These are phyloP conservation scores for Scophthalmus maximus DNA, from an alignment of 2,113 vertebrate genomes.

Conservation along the genomic window DNA sequence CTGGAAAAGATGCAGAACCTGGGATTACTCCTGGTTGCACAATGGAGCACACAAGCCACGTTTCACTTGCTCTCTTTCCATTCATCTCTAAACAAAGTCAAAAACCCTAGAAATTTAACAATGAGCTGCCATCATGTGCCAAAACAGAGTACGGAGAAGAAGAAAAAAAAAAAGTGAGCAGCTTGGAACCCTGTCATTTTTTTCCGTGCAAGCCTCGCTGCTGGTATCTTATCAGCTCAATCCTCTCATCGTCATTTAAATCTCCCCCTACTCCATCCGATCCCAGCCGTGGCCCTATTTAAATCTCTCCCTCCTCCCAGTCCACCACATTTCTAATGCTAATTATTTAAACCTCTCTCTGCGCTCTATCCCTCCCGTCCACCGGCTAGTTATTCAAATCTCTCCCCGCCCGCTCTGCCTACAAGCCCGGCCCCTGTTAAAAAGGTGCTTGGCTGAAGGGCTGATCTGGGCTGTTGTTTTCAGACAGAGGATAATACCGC, in stretches of 20 bases:
- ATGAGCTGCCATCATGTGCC: slow-evolving; percentile 62
- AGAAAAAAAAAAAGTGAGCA: slow-evolving; percentile 63
- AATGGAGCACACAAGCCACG: slow-evolving; percentile 39
- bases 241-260: slow-evolving; percentile 79
- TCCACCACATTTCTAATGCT: slow-evolving; percentile 79
- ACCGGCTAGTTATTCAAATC: slow-evolving; percentile 80
- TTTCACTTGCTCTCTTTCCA: slow-evolving; percentile 51
- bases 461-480: slow-evolving; percentile 70
- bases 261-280: slow-evolving; percentile 75
- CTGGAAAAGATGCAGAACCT: slow-evolving; percentile 18
- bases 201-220: slow-evolving; percentile 48
- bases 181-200: slow-evolving; percentile 68
- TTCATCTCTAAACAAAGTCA: slow-evolving; percentile 47
- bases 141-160: slow-evolving; percentile 54
- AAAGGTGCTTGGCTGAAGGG: slow-evolving; percentile 76
- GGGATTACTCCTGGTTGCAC: slow-evolving; percentile 42
- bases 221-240: slow-evolving; percentile 74
- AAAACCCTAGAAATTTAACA: slow-evolving; percentile 64
- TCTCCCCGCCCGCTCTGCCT: slow-evolving; percentile 68
- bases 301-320: slow-evolving; percentile 75
- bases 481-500: slow-evolving; percentile 44
- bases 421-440: slow-evolving; percentile 67
- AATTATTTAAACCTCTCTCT: slow-evolving; percentile 78
- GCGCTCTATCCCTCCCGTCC: slow-evolving; percentile 70
- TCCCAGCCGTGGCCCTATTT: slow-evolving; percentile 72